Evolutionary conservation across 2,888 invertebrate genomes (phyloP).

Genomic region (Pseudococcus viburni): DNA sequence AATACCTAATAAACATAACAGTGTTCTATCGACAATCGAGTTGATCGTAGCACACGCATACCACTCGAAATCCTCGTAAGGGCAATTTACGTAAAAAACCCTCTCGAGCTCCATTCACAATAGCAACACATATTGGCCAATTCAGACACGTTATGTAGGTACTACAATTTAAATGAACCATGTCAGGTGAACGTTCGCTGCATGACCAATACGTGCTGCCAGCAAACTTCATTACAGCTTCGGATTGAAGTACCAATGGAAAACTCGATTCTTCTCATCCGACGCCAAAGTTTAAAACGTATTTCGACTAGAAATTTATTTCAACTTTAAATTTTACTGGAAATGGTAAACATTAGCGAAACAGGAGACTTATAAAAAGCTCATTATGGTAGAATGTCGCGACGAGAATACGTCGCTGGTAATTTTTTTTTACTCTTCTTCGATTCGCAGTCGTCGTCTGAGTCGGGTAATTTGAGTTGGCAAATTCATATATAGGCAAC

Average conservation of each 20-base stretch:
- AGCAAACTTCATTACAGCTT: background rate
- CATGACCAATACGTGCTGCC: background rate
- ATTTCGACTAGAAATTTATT: background rate
- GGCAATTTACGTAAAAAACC: background rate
- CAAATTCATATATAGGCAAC: background rate
- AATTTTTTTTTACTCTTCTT: background rate
- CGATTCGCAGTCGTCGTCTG: background rate
- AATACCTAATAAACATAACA: background rate
- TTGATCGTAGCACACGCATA: background rate
- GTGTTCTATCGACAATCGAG: background rate
- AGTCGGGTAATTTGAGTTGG: background rate
- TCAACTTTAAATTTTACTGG: background rate
- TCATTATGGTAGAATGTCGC: background rate
- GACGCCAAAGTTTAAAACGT: background rate
- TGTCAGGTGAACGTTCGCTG: background rate
- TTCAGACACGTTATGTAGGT: background rate
- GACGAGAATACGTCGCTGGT: background rate
- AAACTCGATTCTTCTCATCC: background rate
- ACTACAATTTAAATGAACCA: background rate
- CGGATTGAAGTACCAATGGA: background rate
- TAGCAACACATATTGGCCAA: background rate
- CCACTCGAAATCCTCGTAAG: background rate
- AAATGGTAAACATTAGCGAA: background rate
- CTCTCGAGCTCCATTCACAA: slow-evolving; percentile 13
- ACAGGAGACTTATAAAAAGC: background rate